Base-by-base conservation (phyloP, 2,797 vertebrate genomes). In the Phrynocephalus guinanensis region DNA sequence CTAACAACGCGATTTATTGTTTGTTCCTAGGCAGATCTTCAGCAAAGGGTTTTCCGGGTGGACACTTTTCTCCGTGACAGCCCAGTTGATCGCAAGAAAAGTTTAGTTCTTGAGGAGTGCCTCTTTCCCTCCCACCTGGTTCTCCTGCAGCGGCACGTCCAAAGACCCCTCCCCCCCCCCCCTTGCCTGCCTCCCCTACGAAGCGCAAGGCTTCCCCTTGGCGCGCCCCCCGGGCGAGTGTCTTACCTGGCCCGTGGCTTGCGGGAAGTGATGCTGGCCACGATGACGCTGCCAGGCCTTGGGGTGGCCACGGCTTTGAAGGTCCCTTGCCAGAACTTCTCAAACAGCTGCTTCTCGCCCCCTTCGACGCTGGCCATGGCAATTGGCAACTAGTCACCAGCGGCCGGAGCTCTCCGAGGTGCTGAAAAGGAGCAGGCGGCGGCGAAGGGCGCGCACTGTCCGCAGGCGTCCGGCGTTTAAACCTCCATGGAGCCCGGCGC, bases 241-340 rank as follows among this genome's bases (percentile, higher is more conserved):
- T 22, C 97, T 98, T 96, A 99, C 99, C 96, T 97, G 87, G 95
- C 91, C 92, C 97, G 95, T 72, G 98, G 97, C 94, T 97, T 97
- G 88, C 97, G 96, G 88, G 98, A 97, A 0, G 98, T 98, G 97
- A 99, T 99, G 86, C 98, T 99, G 94, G 99, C 98, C 86, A 98
- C 97, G 3, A 99, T 99, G 95, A 98, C 96, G 93, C 99, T 99
- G 96, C 97, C 98, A 0, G 98, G 97, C 95, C 98, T 96, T 16
- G 98, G 98, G 73, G 97, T 98, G 94, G 98, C 98, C 95, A 99
- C 98, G 10, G 99, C 98, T 96, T 98, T 98, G 95, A 99, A 99
- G 94, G 99, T 99, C 87, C 98, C 99, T 94, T 96, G 96, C 99
- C 98, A 99, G 96, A 99, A 99, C 98, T 98, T 99, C 97, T 99